Conservation (phyloP, 2,888 invertebrate genomes). For the Tenthredo amoena region DNA sequence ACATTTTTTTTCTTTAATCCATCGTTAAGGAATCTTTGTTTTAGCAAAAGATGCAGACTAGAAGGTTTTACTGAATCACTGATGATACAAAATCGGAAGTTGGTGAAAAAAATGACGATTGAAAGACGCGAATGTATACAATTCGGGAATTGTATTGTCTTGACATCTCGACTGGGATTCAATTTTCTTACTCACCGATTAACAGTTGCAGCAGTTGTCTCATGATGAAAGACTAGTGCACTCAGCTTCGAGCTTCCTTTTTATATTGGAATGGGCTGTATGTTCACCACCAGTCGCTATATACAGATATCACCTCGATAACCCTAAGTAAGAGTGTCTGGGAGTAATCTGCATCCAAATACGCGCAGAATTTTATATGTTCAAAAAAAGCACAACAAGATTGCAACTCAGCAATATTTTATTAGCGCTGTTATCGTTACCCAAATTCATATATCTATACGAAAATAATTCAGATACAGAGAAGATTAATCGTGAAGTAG, state of each 20-base stretch:
- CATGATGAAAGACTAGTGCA: constrained; percentile 69
- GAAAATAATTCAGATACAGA: not conserved
- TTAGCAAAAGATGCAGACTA: not conserved
- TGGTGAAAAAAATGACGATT: not conserved
- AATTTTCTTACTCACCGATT: constrained; percentile 64
- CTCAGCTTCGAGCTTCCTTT: constrained; percentile 62
- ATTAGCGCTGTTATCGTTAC: not conserved
- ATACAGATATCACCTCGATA: constrained; percentile 60
- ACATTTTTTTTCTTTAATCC: not conserved
- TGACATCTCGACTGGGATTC: not conserved
- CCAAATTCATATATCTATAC: not conserved
- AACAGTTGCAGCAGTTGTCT: constrained; percentile 64
- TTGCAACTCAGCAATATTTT: not conserved
- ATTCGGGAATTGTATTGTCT: not conserved
- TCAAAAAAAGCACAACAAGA: constrained; percentile 2
- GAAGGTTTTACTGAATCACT: not conserved
- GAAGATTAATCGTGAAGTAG: not conserved
- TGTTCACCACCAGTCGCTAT: constrained; percentile 59
- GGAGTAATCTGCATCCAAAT: constrained; percentile 59
- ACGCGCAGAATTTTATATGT: not conserved
- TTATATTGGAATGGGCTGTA: constrained; percentile 70
- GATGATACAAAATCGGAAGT: not conserved
- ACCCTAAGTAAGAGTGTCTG: constrained; percentile 49
- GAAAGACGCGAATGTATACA: not conserved
- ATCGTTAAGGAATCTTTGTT: not conserved